These are phyloP conservation scores for Dipodomys ordii DNA, from an alignment of 2,113 vertebrate genomes.

Conservation along the genomic window DNA sequence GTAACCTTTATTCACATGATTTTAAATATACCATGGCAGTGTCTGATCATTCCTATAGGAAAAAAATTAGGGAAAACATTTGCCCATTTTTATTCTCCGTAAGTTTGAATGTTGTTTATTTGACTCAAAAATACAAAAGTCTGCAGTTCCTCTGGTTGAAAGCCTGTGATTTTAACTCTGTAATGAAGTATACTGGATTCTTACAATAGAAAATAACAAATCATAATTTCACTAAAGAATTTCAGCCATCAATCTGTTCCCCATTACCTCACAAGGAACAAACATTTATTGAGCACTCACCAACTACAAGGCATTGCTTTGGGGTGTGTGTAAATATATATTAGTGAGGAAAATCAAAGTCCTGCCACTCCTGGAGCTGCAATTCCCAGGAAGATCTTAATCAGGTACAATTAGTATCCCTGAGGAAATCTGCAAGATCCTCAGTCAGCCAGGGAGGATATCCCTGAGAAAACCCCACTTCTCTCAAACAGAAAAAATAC, in stretches of 20 bases:
- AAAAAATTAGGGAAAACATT: neutral
- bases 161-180: neutral
- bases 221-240: constrained; percentile 4
- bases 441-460: neutral
- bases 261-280: neutral
- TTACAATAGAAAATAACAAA: neutral
- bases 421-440: neutral
- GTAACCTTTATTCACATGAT: neutral
- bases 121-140: neutral
- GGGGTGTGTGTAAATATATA: neutral
- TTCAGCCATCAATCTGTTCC: neutral
- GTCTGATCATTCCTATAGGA: neutral
- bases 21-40: neutral
- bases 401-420: neutral
- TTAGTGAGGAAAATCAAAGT: neutral
- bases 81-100: neutral
- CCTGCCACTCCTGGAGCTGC: neutral
- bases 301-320: neutral
- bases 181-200: neutral
- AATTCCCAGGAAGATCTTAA: neutral
- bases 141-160: neutral
- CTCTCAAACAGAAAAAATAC: neutral
- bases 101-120: neutral
- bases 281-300: neutral
- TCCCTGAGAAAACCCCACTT: neutral